Evolutionary conservation across 2,113 vertebrate species (phyloP).

Genomic region (Dendropsophus ebraccatus): DNA sequence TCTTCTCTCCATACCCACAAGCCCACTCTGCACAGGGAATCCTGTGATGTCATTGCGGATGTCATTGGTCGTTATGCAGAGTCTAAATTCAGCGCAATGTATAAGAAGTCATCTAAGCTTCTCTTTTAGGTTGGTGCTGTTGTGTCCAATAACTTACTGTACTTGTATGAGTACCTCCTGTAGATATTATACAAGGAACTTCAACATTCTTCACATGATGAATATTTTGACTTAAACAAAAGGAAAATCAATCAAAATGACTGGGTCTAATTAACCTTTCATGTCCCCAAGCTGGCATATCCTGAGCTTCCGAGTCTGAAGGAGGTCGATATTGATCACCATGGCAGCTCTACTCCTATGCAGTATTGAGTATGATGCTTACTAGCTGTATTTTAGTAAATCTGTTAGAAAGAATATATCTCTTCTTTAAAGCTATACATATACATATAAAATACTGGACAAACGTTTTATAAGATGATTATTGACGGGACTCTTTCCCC

Average conservation of each 20-base stretch:
- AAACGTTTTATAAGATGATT: too few relatives aligned
- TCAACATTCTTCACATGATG: neutral
- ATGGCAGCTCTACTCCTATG: neutral
- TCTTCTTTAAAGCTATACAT: too few relatives aligned
- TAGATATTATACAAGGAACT: neutral
- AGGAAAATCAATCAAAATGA: slow-evolving; percentile 6
- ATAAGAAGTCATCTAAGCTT: too few relatives aligned
- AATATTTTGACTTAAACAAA: slow-evolving; percentile 14
- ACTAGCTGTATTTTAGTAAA: neutral
- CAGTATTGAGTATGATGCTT: neutral
- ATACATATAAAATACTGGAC: too few relatives aligned
- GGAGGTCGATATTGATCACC: neutral
- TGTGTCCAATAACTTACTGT: too few relatives aligned
- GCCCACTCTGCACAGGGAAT: too few relatives aligned
- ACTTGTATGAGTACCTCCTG: neutral
- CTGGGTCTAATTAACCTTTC: neutral
- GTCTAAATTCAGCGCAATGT: too few relatives aligned
- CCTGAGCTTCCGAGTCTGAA: neutral
- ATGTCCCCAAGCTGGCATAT: neutral
- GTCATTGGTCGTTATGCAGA: too few relatives aligned
- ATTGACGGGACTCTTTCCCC: too few relatives aligned
- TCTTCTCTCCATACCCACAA: too few relatives aligned
- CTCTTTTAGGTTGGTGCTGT: too few relatives aligned
- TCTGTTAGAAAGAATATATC: neutral
- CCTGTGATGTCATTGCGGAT: too few relatives aligned